phyloP scores from a whole-genome alignment of 2,888 invertebrate genomes.

The Helicoverpa assulta region DNA sequence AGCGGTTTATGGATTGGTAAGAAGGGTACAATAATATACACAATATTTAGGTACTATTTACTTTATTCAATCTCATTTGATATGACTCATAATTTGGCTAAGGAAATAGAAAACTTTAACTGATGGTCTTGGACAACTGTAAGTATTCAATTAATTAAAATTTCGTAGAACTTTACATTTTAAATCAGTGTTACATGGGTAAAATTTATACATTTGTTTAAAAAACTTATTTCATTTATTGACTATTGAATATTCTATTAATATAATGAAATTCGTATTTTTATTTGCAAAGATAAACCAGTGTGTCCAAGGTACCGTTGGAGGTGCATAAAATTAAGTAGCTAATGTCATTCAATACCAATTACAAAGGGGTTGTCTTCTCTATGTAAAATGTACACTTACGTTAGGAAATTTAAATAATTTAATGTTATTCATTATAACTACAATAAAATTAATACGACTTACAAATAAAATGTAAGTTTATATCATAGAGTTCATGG shows the following conservation, averaged over 20 bases:
- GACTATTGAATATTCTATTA: constrained; percentile 16
- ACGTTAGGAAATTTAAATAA: constrained; percentile 76
- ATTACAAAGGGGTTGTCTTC: constrained; percentile 69
- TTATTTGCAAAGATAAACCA: constrained; percentile 15
- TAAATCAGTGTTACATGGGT: background rate
- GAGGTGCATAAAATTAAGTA: constrained; percentile 74
- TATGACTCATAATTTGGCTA: constrained; percentile 90
- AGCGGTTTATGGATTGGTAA: background rate
- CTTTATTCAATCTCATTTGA: constrained; percentile 89
- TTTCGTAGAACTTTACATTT: constrained; percentile 5
- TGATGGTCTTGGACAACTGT: constrained; percentile 73
- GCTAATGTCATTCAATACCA: constrained; percentile 67
- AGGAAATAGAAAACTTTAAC: constrained; percentile 79
- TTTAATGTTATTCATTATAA: constrained; percentile 57
- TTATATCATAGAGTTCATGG: constrained; percentile 61
- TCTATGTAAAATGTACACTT: constrained; percentile 80
- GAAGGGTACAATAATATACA: background rate
- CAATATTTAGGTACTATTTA: constrained; percentile 75
- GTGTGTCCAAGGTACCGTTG: constrained; percentile 67
- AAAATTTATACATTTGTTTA: constrained; percentile 12
- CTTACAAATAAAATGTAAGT: constrained; percentile 55
- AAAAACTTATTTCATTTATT: background rate
- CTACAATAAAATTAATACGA: constrained; percentile 55
- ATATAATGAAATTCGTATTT: constrained; percentile 10
- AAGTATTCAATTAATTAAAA: background rate